A percentile compares a stretch with the other conserved stretches of the same genome.
These are phyloP conservation scores for Cheilosia vernalis DNA, from an alignment of 2,888 invertebrate species.

Conservation along the genomic window DNA sequence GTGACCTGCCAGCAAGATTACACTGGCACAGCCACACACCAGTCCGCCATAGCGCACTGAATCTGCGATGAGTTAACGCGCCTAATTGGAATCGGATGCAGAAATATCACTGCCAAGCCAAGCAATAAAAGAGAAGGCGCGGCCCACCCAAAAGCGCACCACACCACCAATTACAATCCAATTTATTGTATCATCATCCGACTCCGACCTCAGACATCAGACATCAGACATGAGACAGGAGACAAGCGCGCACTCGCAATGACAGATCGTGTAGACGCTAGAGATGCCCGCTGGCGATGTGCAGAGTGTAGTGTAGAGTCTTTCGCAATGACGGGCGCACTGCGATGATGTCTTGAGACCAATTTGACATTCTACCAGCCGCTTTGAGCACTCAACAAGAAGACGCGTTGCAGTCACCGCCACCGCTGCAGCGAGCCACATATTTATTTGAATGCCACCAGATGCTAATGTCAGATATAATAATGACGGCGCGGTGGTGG, in stretches of 20 bases:
- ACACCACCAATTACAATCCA: slow-evolving; percentile 68
- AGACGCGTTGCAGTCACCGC: slow-evolving; percentile 48
- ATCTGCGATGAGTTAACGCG: slow-evolving; percentile 58
- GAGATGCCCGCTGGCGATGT: slow-evolving; percentile 58
- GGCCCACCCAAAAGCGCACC: slow-evolving; percentile 65
- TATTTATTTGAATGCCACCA: slow-evolving; percentile 72
- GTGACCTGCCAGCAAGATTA: slow-evolving; percentile 52
- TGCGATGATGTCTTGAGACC: slow-evolving; percentile 58
- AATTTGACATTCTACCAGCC: slow-evolving; percentile 65
- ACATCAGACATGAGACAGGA: slow-evolving; percentile 6
- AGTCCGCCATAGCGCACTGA: slow-evolving; percentile 27
- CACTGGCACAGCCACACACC: slow-evolving; percentile 16
- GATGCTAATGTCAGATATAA: slow-evolving; percentile 73
- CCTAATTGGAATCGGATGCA: slow-evolving; percentile 74
- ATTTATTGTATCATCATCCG: slow-evolving; percentile 71
- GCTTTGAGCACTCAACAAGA: slow-evolving; percentile 18
- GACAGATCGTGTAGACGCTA: slow-evolving; percentile 13
- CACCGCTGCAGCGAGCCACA: slow-evolving; percentile 36
- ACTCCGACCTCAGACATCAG: slow-evolving; percentile 2
- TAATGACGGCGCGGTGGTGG: slow-evolving; percentile 34
- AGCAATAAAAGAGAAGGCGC: slow-evolving; percentile 53
- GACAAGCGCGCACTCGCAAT: slow-evolving; percentile 35
- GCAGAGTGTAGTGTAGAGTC: slow-evolving; percentile 29
- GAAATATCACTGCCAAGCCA: slow-evolving; percentile 60
- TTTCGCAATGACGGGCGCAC: slow-evolving; percentile 53